Evolutionary conservation across 1,140 invertebrate genomes (phyloP).

Genomic region (Helicoverpa zea): DNA sequence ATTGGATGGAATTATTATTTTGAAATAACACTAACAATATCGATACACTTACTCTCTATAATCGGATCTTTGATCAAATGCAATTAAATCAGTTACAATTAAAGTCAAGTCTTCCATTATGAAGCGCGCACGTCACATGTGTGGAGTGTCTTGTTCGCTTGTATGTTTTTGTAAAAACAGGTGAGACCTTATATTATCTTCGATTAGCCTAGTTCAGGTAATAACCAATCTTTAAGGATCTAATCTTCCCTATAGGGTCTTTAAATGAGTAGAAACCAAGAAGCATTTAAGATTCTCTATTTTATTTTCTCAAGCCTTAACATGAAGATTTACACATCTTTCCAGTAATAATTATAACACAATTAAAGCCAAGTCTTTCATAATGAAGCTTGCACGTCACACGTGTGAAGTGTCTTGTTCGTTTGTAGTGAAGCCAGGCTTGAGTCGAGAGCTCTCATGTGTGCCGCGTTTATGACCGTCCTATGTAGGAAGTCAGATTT

Average conservation of each 20-base stretch:
- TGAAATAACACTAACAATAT: no score
- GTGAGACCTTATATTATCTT: no score
- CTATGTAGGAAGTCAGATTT: background rate
- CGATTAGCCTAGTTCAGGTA: no score
- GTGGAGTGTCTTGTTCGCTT: conserved; percentile 11
- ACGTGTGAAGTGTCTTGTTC: conserved; percentile 18
- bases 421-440: conserved; percentile 18
- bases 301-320: background rate
- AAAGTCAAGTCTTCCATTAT: conserved; percentile 12
- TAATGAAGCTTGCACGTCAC: conserved; percentile 32
- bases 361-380: conserved; percentile 17
- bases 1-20: background rate
- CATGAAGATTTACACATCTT: background rate
- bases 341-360: conserved; percentile 22
- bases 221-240: no score
- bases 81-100: background rate
- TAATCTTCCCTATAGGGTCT: no score
- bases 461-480: conserved; percentile 2
- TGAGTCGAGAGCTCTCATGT: background rate
- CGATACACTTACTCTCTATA: background rate
- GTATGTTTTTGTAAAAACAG: background rate
- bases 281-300: no score
- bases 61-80: background rate
- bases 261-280: no score
- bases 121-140: conserved; percentile 22